Evolutionary conservation across 1,140 invertebrate species (phyloP).

Genomic region (Himalopsyche phryganea): DNA sequence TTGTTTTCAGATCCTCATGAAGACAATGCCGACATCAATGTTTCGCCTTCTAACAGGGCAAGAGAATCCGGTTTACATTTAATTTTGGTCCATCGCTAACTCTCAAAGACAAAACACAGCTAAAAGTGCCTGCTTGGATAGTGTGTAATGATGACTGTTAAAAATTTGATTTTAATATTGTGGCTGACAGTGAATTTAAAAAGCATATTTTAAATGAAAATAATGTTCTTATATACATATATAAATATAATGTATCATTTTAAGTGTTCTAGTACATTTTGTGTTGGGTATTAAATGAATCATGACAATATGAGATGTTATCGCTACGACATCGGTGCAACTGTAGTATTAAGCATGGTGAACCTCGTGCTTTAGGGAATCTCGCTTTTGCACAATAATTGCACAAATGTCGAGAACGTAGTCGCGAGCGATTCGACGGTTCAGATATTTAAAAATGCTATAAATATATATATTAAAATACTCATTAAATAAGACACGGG

Average conservation of each 20-base stretch:
- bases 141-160: conserved; percentile 25
- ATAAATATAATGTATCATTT: conserved; percentile 17
- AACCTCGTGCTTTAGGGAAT: conserved; percentile 2
- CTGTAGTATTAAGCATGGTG: neutral
- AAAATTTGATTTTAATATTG: conserved; percentile 20
- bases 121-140: conserved; percentile 49
- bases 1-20: conserved; percentile 92
- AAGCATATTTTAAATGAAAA: conserved; percentile 18
- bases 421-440: neutral
- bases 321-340: conserved; percentile 4
- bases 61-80: conserved; percentile 98
- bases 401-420: conserved; percentile 6
- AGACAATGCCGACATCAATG: conserved; percentile 99
- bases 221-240: conserved; percentile 9
- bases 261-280: conserved; percentile 30
- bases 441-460: no score
- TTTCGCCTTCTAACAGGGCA: conserved; percentile 97
- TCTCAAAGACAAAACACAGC: conserved; percentile 20
- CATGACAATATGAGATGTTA: conserved; percentile 28
- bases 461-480: neutral
- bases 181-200: conserved; percentile 16
- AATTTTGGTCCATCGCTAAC: conserved; percentile 44
- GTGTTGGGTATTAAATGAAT: conserved; percentile 29
- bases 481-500: neutral
- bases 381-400: conserved; percentile 18